Percentiles rank a stretch among this genome's conserved stretches.
phyloP scores from a whole-genome alignment of 2,797 vertebrate species.

The Enteromius treurensis region DNA sequence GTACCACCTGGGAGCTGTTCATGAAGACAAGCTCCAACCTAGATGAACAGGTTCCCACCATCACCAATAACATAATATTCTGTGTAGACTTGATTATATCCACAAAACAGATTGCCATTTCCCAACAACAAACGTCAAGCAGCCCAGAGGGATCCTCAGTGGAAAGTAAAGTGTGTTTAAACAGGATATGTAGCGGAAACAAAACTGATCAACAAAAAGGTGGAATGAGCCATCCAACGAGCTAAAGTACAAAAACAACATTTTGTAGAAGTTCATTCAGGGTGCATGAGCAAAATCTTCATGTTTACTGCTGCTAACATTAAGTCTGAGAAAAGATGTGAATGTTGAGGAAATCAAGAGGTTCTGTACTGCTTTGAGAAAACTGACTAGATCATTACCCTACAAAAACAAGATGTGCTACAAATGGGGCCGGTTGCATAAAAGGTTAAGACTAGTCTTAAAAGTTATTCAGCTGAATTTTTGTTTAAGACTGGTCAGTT shows the following conservation, averaged over 20 bases:
- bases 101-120: conserved; percentile 15
- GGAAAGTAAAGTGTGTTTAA: conserved; percentile 11
- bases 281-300: not conserved
- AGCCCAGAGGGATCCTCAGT: not conserved
- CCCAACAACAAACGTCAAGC: conserved; percentile 1
- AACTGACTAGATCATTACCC: not conserved
- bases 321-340: not conserved
- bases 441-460: not conserved
- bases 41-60: conserved; percentile 16
- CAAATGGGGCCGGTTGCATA: not conserved
- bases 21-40: conserved; percentile 1
- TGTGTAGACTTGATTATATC: not conserved
- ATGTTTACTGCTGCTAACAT: not conserved
- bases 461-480: not conserved
- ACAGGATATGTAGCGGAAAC: not conserved
- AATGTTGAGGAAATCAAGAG: not conserved
- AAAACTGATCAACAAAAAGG: not conserved
- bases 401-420: not conserved
- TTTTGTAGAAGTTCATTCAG: not conserved
- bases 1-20: conserved; percentile 22
- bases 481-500: not conserved
- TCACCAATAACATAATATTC: not conserved
- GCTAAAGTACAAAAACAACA: not conserved
- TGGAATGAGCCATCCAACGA: conserved; percentile 14
- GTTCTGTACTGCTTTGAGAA: not conserved